Base-by-base conservation (phyloP, 2,797 vertebrate genomes). In the Hapalemur alaotrensis region DNA sequence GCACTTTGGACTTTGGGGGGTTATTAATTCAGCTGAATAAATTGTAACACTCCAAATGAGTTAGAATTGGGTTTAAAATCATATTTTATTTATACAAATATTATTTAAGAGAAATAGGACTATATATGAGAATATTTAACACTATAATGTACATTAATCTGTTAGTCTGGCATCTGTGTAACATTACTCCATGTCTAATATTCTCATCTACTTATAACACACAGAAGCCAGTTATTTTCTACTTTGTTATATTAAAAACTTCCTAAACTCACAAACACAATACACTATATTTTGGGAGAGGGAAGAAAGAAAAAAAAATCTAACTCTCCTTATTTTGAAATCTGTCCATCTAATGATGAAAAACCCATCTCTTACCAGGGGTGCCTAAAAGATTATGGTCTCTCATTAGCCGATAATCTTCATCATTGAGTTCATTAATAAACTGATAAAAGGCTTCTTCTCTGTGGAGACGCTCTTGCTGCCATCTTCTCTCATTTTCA, bases 391-490 rank as follows among this genome's bases (percentile, higher is more conserved):
- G 99, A 98, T 99, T 99, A 89, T 98, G 98, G 98, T 99, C 99
- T 98, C 99, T 99, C 99, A 99, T 99, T 79, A 99, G 98, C 76
- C 99, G 99, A 97, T 99, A 99, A 96, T 99, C 99, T 95, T 99
- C 99, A 93, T 99, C 99, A 90, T 97, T 99, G 93, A 99, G 98
- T 65, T 99, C 99, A 96, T 99, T 99, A 97, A 99, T 99, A 97
- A 99, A 99, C 98, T 99, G 99, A 97, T 99, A 99, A 98, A 99
- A 99, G 25, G 99, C 99, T 98, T 99, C 99, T 98, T 99, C 99
- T 98, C 99, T 98, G 22, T 99, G 99, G 97, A 99, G 99, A 97
- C 99, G 99, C 97, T 99, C 99, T 98, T 99, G 99, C 98, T 99
- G 99, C 95, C 99, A 98, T 89, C 99, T 99, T 81, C 99, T 99